Base-by-base conservation (phyloP, 2,888 invertebrate species). In the Agriopis aurantiaria region DNA sequence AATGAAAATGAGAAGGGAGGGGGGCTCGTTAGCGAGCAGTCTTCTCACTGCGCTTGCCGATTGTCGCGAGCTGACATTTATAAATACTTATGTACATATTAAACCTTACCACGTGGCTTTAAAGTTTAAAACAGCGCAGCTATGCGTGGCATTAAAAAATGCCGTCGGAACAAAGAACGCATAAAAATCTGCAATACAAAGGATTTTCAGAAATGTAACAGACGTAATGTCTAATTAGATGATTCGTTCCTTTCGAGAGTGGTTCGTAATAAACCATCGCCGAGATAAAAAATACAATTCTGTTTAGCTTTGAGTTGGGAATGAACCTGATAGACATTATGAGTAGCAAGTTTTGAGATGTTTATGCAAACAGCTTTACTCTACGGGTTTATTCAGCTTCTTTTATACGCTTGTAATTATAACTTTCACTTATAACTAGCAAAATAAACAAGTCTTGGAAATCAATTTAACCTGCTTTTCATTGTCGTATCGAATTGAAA, bases 211-310 rank as follows among this genome's bases (percentile, higher is more conserved):
- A 90, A 88, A 88, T 88, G 88, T 91, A 84, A 90, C 88, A 89
- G 89, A 90, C 89, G 88, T 90, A 89, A 91, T 90, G 88, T 87
- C 89, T 92, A 92, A 92, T 92, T 93, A 92, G 88, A 90, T 90
- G 88, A 89, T 86, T 89, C 85, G 84, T 84, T 87, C 80, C 80
- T 83, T 80, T 79, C 81, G 77, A 78, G 78, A 85, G 71, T 70
- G 71, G 68, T 58, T 71, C 53, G 65, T 72, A 69, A 72, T 69
- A 72, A 72, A 73, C 61, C 69, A 61, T 48, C 58, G 59, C 63
- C 58, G 48, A 65, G 40, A 71, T 58, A 43, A 58, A 69, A 68
- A 61, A 52, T 52, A 45, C 40, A 62, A 66, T 58, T 63, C 14
- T 49, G 49, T 53, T 63, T 65, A 58, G 40, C 52, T 69, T 57